Evolutionary conservation across 2,113 vertebrate species (phyloP), one percentile per base, ranked within the genome.

Genomic region (Saimiri boliviensis): DNA sequence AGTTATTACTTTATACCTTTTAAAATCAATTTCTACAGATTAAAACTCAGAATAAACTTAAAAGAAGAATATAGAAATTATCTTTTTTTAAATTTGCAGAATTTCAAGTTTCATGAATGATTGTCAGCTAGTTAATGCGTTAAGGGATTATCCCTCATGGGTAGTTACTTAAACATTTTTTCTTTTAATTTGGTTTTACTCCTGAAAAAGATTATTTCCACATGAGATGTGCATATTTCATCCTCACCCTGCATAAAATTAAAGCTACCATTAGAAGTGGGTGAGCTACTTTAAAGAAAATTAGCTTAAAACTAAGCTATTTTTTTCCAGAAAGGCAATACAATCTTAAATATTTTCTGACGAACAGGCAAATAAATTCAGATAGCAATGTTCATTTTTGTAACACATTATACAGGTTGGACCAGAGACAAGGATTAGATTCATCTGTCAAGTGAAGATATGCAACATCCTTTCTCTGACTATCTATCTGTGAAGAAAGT

Each of bases 141-240:
- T 98, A 93, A 74, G 95, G 71, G 82, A 96, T 97, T 97, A 91
- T 93, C 95, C 66, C 80, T 98, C 94, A 42, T 79, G 84, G 92
- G 16, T 84, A 54, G 89, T 89, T 96, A 77, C 94, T 98, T 96
- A 98, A 98, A 97, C 93, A 30, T 68, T 86, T 95, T 97, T 86
- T 85, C 94, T 97, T 97, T 97, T 95, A 96, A 96, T 98, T 94
- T 80, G 91, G 77, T 97, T 94, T 97, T 94, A 94, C 60, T 97
- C 60, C 88, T 95, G 89, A 97, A 92, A 97, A 97, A 97, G 85
- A 95, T 96, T 97, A 96, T 97, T 98, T 98, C 94, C 79, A 98
- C 85, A 9, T 93, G 92, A 94, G 68, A 86, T 90, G 80, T 94
- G 81, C 92, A 70, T 95, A 97, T 88, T 97, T 96, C 84, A 96